Evolutionary conservation across 2,888 invertebrate genomes (phyloP), one percentile per base, ranked within the genome.

Genomic region (Drosophila borealis): DNA sequence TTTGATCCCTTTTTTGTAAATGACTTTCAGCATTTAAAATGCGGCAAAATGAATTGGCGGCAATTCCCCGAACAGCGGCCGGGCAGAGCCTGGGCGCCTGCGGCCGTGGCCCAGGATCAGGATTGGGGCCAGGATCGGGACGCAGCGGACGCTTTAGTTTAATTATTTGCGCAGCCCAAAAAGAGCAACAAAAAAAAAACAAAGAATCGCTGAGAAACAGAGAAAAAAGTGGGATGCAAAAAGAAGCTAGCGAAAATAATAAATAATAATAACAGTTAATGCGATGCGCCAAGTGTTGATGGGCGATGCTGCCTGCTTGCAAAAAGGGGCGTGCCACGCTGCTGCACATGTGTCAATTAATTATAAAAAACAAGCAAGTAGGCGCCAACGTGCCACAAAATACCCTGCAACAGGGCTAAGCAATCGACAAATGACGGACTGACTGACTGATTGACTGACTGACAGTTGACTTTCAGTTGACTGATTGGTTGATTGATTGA

Each of bases 1-100:
- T 81, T 85, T 81, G 80, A 85, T 86, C 81, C 86, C 79, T 84
- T 77, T 78, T 77, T 79, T 76, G 75, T 75, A 81, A 86, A 87
- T 86, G 81, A 87, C 84, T 86, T 81, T 82, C 78, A 80, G 84
- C 87, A 87, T 86, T 87, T 87, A 82, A 86, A 86, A 85, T 83
- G 85, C 75, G 82, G 75, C 85, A 85, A 82, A 85, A 86, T 87
- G 82, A 86, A 85, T 86, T 85, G 87, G 70, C 78, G 78, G 81
- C 87, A 78, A 84, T 85, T 87, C 79, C 77, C 72, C 5, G 51
- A 74, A 66, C 76, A 45, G 29, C 48, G 39, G 17, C 19, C 50
- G 45, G n/a, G 42, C 55, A 21, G 17, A 8, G 25, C 25, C 60
- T 50, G 13, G 29, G 34, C 8, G 29, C 39, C 60, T 42, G 54